Conservation (phyloP, 2,888 invertebrate genomes). For the Cantharis flavilabris region DNA sequence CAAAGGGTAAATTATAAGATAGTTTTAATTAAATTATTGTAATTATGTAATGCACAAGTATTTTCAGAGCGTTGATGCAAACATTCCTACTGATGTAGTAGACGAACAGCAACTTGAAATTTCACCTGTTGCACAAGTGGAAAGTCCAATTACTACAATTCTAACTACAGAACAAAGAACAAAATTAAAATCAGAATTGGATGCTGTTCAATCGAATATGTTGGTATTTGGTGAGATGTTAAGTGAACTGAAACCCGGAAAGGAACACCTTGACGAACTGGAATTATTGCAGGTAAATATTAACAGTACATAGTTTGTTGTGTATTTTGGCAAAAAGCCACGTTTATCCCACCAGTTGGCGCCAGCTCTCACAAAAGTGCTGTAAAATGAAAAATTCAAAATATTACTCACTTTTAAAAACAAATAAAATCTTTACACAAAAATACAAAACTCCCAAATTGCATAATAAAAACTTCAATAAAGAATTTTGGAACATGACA, state of each 20-base stretch:
- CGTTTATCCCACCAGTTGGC: too few species aligned
- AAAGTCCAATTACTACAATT: slow-evolving; percentile 43
- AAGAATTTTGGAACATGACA: too few species aligned
- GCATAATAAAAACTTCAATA: too few species aligned
- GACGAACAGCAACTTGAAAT: slow-evolving; percentile 6
- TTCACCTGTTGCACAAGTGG: slow-evolving; percentile 31
- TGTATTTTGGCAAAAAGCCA: too few species aligned
- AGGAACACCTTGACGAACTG: slow-evolving; percentile 84
- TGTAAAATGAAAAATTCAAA: too few species aligned
- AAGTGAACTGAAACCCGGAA: slow-evolving; percentile 82
- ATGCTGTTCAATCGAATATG: slow-evolving; percentile 93
- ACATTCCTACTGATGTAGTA: slow-evolving; percentile 8
- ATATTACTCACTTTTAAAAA: too few species aligned
- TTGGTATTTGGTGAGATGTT: slow-evolving; percentile 95
- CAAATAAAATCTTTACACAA: too few species aligned
- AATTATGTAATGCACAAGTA: background rate
- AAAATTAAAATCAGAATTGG: slow-evolving; percentile 90
- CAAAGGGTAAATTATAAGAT: slow-evolving; percentile 67
- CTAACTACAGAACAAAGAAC: slow-evolving; percentile 81
- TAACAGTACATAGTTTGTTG: background rate
- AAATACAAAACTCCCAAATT: too few species aligned
- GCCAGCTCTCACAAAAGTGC: too few species aligned
- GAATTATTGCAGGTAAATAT: slow-evolving; percentile 77
- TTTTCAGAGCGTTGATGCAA: slow-evolving; percentile 54
- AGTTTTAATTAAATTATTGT: background rate